phyloP scores from a whole-genome alignment of 2,888 invertebrate genomes.

The Synergus umbraculus region DNA sequence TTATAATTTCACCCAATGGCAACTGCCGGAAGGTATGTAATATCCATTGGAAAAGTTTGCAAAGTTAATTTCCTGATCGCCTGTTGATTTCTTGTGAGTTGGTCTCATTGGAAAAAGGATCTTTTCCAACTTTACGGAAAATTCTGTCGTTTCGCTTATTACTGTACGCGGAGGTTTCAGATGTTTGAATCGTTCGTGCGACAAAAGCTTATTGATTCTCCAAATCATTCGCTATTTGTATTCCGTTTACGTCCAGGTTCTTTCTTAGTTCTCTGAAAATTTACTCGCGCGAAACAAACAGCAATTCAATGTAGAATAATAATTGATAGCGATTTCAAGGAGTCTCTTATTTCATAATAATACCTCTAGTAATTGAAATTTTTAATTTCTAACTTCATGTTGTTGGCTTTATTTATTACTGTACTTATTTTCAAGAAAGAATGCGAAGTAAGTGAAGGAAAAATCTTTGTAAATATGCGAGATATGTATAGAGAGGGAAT shows the following conservation, averaged over 20 bases:
- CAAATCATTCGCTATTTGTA: slow-evolving; percentile 34
- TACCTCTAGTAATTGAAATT: background rate
- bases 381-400: background rate
- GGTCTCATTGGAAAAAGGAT: slow-evolving; percentile 24
- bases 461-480: background rate
- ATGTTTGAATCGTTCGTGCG: slow-evolving; percentile 35
- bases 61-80: slow-evolving; percentile 60
- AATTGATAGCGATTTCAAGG: background rate
- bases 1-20: slow-evolving; percentile 65
- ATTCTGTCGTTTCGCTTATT: slow-evolving; percentile 26
- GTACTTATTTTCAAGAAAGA: background rate
- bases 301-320: slow-evolving; percentile 4
- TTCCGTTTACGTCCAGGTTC: slow-evolving; percentile 29
- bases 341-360: background rate
- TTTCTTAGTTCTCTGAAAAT: slow-evolving; percentile 22
- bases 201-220: slow-evolving; percentile 40
- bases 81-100: slow-evolving; percentile 60
- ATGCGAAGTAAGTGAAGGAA: background rate
- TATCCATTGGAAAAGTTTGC: slow-evolving; percentile 59
- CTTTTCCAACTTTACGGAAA: background rate
- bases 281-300: slow-evolving; percentile 25
- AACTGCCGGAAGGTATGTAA: slow-evolving; percentile 47
- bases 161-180: slow-evolving; percentile 29
- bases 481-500: too few relatives aligned
- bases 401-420: background rate